phyloP scores from a whole-genome alignment of 2,797 vertebrate species.

The Alca torda region DNA sequence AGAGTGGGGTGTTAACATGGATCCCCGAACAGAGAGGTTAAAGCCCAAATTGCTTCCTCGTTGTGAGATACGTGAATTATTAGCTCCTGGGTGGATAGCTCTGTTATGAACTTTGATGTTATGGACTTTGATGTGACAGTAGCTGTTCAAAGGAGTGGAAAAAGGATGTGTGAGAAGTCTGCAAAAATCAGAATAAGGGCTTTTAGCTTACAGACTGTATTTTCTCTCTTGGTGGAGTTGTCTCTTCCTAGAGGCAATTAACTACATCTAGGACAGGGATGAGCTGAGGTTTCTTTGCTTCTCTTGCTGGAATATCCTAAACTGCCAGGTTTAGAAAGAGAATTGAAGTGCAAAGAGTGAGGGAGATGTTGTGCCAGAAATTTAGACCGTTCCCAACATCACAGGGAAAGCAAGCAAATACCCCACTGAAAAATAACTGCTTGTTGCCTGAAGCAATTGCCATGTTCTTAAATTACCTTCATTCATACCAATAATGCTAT shows the following conservation, averaged over 20 bases:
- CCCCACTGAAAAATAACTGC: background rate
- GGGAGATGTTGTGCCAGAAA: background rate
- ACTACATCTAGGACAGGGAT: background rate
- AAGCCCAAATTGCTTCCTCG: constrained; percentile 13
- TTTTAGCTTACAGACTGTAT: background rate
- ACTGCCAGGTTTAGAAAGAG: background rate
- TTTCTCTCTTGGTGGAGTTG: background rate
- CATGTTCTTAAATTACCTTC: background rate
- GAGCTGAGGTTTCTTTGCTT: background rate
- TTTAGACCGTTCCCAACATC: background rate
- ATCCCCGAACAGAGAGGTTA: background rate
- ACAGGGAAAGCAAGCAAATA: background rate
- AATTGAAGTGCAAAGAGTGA: background rate
- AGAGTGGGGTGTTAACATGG: background rate
- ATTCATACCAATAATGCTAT: background rate
- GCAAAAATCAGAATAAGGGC: background rate
- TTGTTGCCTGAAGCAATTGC: background rate
- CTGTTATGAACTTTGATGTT: constrained; percentile 10
- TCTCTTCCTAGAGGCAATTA: background rate
- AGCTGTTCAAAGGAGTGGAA: background rate
- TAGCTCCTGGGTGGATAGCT: background rate
- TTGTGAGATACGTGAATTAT: background rate
- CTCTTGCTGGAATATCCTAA: background rate
- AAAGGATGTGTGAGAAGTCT: background rate
- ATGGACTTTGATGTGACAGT: constrained; percentile 16